Evolutionary conservation across 2,888 invertebrate species (phyloP), one percentile per base, ranked within the genome.

Genomic region (Ctenicera cuprea): DNA sequence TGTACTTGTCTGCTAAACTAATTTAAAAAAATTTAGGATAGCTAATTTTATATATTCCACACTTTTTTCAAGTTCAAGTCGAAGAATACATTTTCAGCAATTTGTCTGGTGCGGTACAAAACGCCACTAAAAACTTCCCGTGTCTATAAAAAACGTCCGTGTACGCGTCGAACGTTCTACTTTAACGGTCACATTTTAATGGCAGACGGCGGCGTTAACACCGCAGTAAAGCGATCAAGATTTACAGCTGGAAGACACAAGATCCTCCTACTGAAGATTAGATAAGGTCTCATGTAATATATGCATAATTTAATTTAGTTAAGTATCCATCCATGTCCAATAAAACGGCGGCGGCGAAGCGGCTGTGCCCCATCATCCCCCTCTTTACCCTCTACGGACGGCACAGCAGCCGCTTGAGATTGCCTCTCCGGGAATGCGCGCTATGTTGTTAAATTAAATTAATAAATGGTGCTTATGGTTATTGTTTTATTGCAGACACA

Each of bases 401-500:
- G 45, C 33, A 20, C 57, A 33, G 30, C 8, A 45, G 52, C 73
- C 73, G 63, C 68, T 73, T 41, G 52, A 73, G 73, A 73, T 73
- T 73, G 57, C 73, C 38, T 57, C 41, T 41, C 48, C 64, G 68
- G 72, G 75, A 74, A 76, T 74, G 74, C 74, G 50, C 70, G 66
- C 67, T 57, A 71, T 68, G 77, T 63, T 64, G 69, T 71, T 73
- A 76, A 76, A 77, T 77, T 77, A 77, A 74, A 76, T 77, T 77
- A 77, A 77, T 77, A 77, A 77, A 77, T 76, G 75, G 75, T 71
- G 67, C 75, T 77, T 74, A 72, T 69, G 61, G 71, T 77, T 75
- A 72, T 74, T 76, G 76, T 76, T 76, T 71, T 74, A 71, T 70
- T 74, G 62, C 12, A 20, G 67, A 18, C 50, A 9, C 50, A 14